Evolutionary conservation across 2,113 vertebrate species (phyloP).

Genomic region (Oncorhynchus kisutch): DNA sequence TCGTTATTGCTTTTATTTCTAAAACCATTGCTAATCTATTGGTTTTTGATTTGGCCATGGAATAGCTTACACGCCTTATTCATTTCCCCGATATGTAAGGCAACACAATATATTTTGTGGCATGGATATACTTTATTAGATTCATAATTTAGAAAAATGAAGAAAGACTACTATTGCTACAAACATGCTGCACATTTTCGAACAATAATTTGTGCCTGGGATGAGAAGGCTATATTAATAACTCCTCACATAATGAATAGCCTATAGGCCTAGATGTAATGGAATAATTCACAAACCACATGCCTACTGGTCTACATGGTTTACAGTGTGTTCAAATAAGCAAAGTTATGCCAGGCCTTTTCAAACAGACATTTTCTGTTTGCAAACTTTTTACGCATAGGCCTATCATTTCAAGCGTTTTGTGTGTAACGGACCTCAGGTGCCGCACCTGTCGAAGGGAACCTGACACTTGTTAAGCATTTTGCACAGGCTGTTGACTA

Average conservation of each 20-base stretch:
- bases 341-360: no score
- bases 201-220: neutral
- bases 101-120: no score
- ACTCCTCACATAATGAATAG: no score
- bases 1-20: neutral
- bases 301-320: no score
- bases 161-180: slow-evolving; percentile 2
- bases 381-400: no score
- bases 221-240: no score
- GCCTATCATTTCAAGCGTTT: no score
- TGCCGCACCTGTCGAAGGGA: slow-evolving; percentile 66
- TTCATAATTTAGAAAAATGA: neutral
- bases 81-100: neutral
- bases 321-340: neutral
- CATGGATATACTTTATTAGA: neutral
- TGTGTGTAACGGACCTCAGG: slow-evolving; percentile 26
- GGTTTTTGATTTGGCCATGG: no score
- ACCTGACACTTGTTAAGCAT: slow-evolving; percentile 67
- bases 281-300: no score
- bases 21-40: neutral
- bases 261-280: no score
- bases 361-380: no score
- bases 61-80: neutral
- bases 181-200: no score
- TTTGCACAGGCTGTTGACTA: slow-evolving; percentile 5